Base-by-base conservation (phyloP, 2,888 invertebrate genomes). In the Heliconius erato region DNA sequence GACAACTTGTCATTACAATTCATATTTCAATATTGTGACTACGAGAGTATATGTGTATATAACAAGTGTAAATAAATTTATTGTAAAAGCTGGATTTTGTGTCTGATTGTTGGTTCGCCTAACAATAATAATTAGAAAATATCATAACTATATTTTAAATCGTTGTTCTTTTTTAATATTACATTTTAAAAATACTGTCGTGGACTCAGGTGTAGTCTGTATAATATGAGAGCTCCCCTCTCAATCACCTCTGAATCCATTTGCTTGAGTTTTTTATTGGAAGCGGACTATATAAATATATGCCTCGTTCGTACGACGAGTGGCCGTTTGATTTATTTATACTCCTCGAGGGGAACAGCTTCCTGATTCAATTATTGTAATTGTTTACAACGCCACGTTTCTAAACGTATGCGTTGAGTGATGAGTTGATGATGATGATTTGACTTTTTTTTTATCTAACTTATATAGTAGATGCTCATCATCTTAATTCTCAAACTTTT, bases 351-450 rank as follows among this genome's bases (percentile, higher is more conserved):
- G 92, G 92, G 91, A 92, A 90, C 90, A 86, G 90, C 89, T 92
- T 93, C 92, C 93, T 92, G 91, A 93, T 93, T 93, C 92, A 92
- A 94, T 94, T 93, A 93, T 92, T 92, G 90, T 92, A 92, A 93
- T 93, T 92, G 91, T 90, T 86, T 86, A 86, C 87, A 88, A 74
- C 84, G 77, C 63, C 76, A 76, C 40, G 86, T 87, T 88, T 86
- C 84, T 85, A 87, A 87, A 85, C 83, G 84, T 85, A 84, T 85
- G 86, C 84, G 86, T 85, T 84, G 86, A 85, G 81, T 82, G 86
- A 85, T 85, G 84, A 80, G 82, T 86, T 87, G 85, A 85, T 85
- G 85, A 85, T 83, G 77, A 86, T 80, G 63, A 74, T 81, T 84
- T 85, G 84, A 85, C 84, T 85, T 80, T 23, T 74, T 32, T 74